Conservation (phyloP, 2,113 vertebrate genomes). For the Dromaius novaehollandiae region DNA sequence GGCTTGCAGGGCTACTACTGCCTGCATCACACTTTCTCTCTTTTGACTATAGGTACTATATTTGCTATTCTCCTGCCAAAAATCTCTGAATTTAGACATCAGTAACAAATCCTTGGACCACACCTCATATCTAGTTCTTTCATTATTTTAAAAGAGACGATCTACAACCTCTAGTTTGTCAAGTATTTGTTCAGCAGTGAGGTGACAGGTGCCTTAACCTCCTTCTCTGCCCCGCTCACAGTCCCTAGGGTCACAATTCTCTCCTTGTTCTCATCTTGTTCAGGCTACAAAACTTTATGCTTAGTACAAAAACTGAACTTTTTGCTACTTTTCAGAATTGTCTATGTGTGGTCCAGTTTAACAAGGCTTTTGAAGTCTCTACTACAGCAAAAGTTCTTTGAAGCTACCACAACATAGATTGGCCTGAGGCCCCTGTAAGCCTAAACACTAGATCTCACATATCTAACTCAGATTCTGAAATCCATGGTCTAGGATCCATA, state of each 20-base stretch:
- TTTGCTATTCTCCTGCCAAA: neutral
- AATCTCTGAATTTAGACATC: neutral
- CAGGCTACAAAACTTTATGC: neutral
- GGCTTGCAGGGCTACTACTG: neutral
- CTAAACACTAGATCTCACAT: neutral
- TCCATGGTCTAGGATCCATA: neutral
- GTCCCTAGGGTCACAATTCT: rapidly evolving
- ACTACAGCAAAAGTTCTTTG: neutral
- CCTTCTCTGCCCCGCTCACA: neutral
- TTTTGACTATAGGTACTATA: neutral
- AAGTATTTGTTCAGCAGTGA: neutral
- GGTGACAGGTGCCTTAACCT: neutral
- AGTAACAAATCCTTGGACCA: neutral
- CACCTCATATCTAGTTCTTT: neutral
- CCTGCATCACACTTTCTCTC: neutral
- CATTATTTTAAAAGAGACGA: neutral
- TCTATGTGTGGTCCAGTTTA: neutral
- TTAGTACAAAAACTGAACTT: neutral
- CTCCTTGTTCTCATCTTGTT: neutral
- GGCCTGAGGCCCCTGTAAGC: neutral
- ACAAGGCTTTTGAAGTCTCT: neutral
- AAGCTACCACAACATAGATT: neutral
- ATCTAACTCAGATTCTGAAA: neutral
- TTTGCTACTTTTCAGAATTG: neutral
- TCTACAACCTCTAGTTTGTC: neutral